Evolutionary conservation across 2,113 vertebrate species (phyloP).

Genomic region (Spea multiplicata): DNA sequence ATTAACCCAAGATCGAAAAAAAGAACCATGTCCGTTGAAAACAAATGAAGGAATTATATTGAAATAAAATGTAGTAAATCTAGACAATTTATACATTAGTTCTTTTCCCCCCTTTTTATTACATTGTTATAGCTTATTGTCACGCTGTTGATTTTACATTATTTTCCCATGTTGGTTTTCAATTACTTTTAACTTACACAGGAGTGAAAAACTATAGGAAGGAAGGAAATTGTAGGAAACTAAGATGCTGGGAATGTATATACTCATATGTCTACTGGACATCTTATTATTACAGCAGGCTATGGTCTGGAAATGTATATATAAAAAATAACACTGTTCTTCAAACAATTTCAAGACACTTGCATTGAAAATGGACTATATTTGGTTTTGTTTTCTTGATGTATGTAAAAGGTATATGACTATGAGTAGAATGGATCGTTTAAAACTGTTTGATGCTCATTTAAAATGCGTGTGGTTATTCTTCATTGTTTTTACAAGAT

Average conservation of each 20-base stretch:
- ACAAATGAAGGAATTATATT: background rate
- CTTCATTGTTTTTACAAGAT: too few relatives aligned
- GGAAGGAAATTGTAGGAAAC: slow-evolving; percentile 40
- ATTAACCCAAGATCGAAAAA: too few relatives aligned
- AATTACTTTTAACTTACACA: slow-evolving; percentile 35
- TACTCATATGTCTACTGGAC: slow-evolving; percentile 34
- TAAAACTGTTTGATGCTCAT: too few relatives aligned
- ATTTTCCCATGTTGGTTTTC: slow-evolving; percentile 22
- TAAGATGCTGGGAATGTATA: slow-evolving; percentile 29
- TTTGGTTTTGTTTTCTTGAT: too few relatives aligned
- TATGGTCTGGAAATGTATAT: slow-evolving; percentile 22
- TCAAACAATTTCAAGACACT: too few relatives aligned
- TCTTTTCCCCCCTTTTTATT: slow-evolving; percentile 3
- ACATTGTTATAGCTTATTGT: slow-evolving; percentile 12
- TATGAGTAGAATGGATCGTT: too few relatives aligned
- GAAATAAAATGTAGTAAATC: slow-evolving; percentile 3
- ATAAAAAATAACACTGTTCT: slow-evolving; percentile 6
- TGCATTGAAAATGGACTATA: too few relatives aligned
- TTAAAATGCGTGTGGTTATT: too few relatives aligned
- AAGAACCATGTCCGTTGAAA: too few relatives aligned
- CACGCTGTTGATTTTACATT: background rate
- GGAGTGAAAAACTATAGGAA: slow-evolving; percentile 40
- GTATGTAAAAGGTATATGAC: too few relatives aligned
- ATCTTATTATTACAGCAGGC: slow-evolving; percentile 43
- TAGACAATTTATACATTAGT: background rate